phyloP scores from a whole-genome alignment of 2,888 invertebrate species.

The Bellardia bayeri region DNA sequence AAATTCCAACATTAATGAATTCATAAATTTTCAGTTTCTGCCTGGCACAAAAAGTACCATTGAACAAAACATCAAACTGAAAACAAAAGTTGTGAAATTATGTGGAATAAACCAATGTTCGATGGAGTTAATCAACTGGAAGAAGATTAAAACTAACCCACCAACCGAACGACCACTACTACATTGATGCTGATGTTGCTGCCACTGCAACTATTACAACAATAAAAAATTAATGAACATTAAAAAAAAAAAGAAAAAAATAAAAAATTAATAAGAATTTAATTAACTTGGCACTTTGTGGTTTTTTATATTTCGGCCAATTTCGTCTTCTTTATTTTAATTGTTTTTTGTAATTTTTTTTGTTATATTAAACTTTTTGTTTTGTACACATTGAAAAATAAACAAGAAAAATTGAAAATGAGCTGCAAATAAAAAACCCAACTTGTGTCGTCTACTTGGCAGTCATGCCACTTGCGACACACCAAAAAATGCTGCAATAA shows the following conservation, averaged over 20 bases:
- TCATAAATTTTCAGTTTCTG: constrained; percentile 21
- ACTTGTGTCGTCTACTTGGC: constrained; percentile 46
- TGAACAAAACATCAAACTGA: neutral
- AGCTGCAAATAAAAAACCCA: constrained; percentile 8
- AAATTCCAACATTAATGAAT: constrained; percentile 12
- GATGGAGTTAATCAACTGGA: constrained; percentile 58
- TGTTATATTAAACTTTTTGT: constrained; percentile 19
- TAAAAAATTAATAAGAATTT: constrained; percentile 68
- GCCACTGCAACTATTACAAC: neutral
- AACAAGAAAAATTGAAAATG: constrained; percentile 47
- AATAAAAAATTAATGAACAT: neutral
- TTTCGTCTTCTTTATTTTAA: constrained; percentile 23
- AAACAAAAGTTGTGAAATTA: constrained; percentile 58
- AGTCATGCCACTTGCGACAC: constrained; percentile 41
- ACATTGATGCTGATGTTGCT: neutral
- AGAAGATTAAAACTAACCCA: constrained; percentile 66
- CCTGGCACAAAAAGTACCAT: neutral
- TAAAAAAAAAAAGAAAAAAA: neutral
- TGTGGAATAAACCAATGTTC: constrained; percentile 64
- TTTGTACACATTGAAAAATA: constrained; percentile 56
- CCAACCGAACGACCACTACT: constrained; percentile 48
- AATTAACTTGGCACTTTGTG: constrained; percentile 71
- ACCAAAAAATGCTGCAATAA: constrained; percentile 66
- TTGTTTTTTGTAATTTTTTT: constrained; percentile 22
- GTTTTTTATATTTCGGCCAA: constrained; percentile 50